Evolutionary conservation across 2,797 vertebrate species (phyloP).

Genomic region (Phalanger gymnotis): DNA sequence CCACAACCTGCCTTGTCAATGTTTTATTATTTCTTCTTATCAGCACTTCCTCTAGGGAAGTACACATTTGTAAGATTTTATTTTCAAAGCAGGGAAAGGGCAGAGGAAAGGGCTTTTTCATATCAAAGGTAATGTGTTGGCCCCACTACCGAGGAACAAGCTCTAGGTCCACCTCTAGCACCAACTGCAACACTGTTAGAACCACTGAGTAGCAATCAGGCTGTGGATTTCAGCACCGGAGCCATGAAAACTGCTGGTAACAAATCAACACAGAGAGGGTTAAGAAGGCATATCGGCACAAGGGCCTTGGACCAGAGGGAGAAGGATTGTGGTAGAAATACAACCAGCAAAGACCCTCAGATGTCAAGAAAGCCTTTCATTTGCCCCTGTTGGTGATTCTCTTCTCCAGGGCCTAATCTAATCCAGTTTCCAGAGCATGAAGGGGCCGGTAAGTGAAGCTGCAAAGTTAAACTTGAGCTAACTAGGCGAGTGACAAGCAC

Average conservation of each 20-base stretch:
- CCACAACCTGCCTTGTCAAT: not conserved
- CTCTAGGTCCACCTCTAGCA: not conserved
- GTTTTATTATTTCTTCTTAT: not conserved
- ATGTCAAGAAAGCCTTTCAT: not conserved
- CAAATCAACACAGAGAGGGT: not conserved
- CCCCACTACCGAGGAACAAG: not conserved
- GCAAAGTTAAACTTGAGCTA: slow-evolving; percentile 3
- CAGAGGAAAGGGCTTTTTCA: not conserved
- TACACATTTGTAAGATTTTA: not conserved
- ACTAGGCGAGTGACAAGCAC: slow-evolving; percentile 1
- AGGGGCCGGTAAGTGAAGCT: not conserved
- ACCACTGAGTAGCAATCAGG: not conserved
- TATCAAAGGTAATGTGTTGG: not conserved
- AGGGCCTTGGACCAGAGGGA: not conserved
- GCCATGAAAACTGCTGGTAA: not conserved
- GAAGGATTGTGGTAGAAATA: not conserved
- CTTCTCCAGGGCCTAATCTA: not conserved
- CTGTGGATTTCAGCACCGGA: not conserved
- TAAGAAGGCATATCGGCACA: not conserved
- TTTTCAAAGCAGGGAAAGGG: not conserved
- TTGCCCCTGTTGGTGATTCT: not conserved
- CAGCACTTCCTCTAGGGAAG: not conserved
- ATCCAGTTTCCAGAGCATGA: not conserved
- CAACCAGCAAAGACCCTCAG: not conserved
- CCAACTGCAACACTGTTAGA: not conserved